A percentile compares a stretch with the other conserved stretches of the same genome.
These are phyloP conservation scores for Zoanthus sansibaricus DNA, from an alignment of 92 coral and sea anemone genomes.

Conservation along the genomic window DNA sequence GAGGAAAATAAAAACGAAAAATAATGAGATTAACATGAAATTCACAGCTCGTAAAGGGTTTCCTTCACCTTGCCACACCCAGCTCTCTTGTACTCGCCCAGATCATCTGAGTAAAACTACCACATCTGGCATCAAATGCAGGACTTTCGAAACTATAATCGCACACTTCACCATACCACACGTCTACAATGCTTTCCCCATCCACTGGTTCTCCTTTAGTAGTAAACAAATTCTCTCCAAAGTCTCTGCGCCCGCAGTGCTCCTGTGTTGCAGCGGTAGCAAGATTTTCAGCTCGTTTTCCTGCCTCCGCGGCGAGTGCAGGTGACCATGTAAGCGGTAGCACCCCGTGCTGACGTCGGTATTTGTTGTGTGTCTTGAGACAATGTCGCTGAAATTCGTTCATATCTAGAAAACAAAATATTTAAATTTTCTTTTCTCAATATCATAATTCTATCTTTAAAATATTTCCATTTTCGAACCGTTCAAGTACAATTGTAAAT, in stretches of 20 bases:
- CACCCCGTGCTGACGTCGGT: conserved; percentile 86
- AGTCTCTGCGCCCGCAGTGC: conserved; percentile 71
- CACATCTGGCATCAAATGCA: conserved; percentile 86
- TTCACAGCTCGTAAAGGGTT: not conserved
- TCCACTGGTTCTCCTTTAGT: conserved; percentile 64
- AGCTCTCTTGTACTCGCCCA: conserved; percentile 82
- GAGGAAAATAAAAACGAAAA: not conserved
- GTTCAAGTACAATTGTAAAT: too few species aligned
- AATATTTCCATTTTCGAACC: not conserved
- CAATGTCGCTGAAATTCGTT: conserved; percentile 91
- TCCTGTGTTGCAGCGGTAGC: conserved; percentile 67
- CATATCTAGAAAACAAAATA: conserved; percentile 46
- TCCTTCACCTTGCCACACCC: conserved; percentile 75
- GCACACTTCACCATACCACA: conserved; percentile 83
- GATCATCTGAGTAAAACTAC: conserved; percentile 84
- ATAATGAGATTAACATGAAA: too few species aligned
- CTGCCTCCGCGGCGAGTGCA: conserved; percentile 76
- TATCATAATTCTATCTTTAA: not conserved
- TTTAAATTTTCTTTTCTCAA: not conserved
- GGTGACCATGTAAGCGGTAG: conserved; percentile 84
- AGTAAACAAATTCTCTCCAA: conserved; percentile 69
- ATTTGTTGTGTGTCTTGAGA: conserved; percentile 83
- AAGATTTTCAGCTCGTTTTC: conserved; percentile 74
- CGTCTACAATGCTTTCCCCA: conserved; percentile 76
- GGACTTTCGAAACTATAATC: conserved; percentile 87